Conservation (phyloP, 1,140 invertebrate species). For the Coptotermes formosanus region DNA sequence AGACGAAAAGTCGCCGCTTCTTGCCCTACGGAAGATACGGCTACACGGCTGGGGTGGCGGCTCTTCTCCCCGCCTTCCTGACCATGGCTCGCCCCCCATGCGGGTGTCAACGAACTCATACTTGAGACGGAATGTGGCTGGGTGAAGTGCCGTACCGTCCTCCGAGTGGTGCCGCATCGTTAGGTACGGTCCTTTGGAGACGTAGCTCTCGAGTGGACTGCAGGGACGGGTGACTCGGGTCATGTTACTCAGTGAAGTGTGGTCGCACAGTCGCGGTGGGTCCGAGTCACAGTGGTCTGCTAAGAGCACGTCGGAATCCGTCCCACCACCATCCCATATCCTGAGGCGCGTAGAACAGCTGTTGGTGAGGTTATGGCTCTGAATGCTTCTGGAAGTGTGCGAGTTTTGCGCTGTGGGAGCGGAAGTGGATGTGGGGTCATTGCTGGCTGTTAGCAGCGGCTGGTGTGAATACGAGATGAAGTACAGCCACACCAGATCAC, state of each 20-base stretch:
- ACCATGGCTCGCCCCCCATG: slow-evolving; percentile 67
- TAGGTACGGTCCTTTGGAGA: slow-evolving; percentile 59
- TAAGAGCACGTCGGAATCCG: slow-evolving; percentile 46
- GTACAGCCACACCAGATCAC: slow-evolving; percentile 82
- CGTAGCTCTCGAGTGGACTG: slow-evolving; percentile 71
- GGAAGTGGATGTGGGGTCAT: slow-evolving; percentile 25
- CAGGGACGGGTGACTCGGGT: slow-evolving; percentile 74
- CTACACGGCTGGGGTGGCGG: slow-evolving; percentile 48
- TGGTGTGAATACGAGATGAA: slow-evolving; percentile 78
- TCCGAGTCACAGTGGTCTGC: slow-evolving; percentile 72
- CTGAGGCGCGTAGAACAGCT: slow-evolving; percentile 58
- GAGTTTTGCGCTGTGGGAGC: not conserved
- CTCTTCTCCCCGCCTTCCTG: slow-evolving; percentile 42
- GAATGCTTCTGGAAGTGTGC: slow-evolving; percentile 7
- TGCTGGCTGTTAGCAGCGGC: slow-evolving; percentile 22
- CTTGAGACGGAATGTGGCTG: slow-evolving; percentile 51
- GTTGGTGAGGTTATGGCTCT: not conserved
- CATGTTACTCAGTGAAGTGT: slow-evolving; percentile 71
- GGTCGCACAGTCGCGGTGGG: slow-evolving; percentile 75
- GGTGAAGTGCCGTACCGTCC: slow-evolving; percentile 55
- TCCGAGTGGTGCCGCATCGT: slow-evolving; percentile 40
- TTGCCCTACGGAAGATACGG: slow-evolving; percentile 55
- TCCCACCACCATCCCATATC: slow-evolving; percentile 57
- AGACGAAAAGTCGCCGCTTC: slow-evolving; percentile 62
- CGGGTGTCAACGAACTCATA: slow-evolving; percentile 85